A percentile compares a stretch with the other conserved stretches of the same genome.
Conservation (phyloP, 1,140 invertebrate species). For the Physella acuta region DNA sequence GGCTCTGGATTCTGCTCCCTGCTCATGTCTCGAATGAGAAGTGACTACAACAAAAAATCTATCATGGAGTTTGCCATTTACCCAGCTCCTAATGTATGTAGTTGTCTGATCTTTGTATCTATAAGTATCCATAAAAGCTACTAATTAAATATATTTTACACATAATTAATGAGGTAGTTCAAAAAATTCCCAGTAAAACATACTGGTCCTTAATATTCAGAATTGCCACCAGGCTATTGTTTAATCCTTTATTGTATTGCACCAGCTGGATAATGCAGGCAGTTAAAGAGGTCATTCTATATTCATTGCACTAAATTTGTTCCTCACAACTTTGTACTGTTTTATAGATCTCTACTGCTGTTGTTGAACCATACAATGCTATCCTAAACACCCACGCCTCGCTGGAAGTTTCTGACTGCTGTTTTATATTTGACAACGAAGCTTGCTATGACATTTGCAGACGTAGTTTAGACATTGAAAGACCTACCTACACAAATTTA, state of each 20-base stretch:
- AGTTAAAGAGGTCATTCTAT: no score
- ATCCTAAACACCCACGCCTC: slow-evolving; percentile 38
- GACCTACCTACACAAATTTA: slow-evolving; percentile 68
- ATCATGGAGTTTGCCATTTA: slow-evolving; percentile 67
- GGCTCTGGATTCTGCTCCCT: slow-evolving; percentile 85
- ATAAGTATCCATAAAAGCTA: no score
- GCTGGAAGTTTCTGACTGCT: slow-evolving; percentile 46
- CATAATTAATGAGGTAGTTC: no score
- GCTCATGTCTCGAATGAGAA: slow-evolving; percentile 84
- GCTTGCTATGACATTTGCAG: slow-evolving; percentile 58
- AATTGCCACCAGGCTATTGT: no score
- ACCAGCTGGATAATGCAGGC: background rate
- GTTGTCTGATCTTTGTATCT: no score
- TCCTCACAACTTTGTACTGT: no score
- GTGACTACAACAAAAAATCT: slow-evolving; percentile 86
- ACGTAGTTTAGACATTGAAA: slow-evolving; percentile 70
- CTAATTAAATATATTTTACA: no score
- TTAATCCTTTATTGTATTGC: background rate
- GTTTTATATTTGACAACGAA: slow-evolving; percentile 20
- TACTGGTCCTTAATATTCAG: no score
- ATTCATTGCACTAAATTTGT: no score
- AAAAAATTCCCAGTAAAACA: no score
- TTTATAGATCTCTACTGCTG: slow-evolving; percentile 42
- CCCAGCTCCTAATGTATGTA: slow-evolving; percentile 56
- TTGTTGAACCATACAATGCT: slow-evolving; percentile 53